These are phyloP conservation scores for Mus caroli DNA, from an alignment of 2,797 vertebrate genomes.

Conservation along the genomic window DNA sequence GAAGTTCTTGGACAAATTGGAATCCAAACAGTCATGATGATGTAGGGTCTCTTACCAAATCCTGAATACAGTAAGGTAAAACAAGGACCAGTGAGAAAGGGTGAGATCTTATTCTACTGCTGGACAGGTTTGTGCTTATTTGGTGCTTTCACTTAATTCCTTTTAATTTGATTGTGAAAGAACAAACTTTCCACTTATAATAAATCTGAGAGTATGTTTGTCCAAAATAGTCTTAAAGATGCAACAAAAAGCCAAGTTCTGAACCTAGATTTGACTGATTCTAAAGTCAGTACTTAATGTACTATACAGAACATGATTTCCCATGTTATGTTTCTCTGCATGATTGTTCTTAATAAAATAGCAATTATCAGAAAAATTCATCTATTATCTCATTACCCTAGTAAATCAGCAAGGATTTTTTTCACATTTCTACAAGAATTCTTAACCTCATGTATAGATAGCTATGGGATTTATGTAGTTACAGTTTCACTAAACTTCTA, in stretches of 20 bases:
- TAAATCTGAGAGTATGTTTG: not conserved
- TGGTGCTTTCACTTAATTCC: not conserved
- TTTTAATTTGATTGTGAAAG: slow-evolving; percentile 6
- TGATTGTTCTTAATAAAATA: not conserved
- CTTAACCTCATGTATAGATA: not conserved
- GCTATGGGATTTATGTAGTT: not conserved
- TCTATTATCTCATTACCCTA: not conserved
- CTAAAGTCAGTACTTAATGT: not conserved
- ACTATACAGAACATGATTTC: not conserved
- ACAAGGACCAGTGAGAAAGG: not conserved
- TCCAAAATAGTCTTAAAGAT: not conserved
- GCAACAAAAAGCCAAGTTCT: not conserved
- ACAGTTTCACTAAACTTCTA: not conserved
- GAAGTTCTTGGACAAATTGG: not conserved
- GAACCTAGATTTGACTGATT: not conserved
- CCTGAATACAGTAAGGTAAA: not conserved
- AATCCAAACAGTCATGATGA: not conserved
- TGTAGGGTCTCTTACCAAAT: not conserved
- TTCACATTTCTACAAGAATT: not conserved
- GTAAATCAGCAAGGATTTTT: not conserved
- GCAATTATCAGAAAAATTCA: not conserved
- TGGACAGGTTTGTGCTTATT: not conserved
- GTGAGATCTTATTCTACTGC: not conserved
- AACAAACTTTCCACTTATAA: not conserved
- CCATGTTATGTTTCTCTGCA: not conserved